These are phyloP conservation scores for Alsophila aescularia DNA, from an alignment of 2,888 invertebrate genomes.

Conservation along the genomic window DNA sequence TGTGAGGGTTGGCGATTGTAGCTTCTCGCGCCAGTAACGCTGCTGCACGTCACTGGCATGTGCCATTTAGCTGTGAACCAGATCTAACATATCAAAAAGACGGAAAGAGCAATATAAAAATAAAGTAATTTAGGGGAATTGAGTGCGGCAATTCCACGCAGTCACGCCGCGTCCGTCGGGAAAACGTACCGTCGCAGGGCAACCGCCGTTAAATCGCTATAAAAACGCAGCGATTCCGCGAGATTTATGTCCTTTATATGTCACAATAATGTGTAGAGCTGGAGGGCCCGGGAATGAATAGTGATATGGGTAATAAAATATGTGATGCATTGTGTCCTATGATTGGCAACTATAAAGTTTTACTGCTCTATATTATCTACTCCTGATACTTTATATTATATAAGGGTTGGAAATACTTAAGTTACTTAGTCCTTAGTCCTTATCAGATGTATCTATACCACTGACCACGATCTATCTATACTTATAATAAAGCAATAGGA, in stretches of 20 bases:
- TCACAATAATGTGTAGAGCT: constrained; percentile 26
- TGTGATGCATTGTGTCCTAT: neutral
- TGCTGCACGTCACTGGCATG: no score
- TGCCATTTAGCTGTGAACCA: no score
- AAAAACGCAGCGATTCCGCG: constrained; percentile 23
- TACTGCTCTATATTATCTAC: neutral
- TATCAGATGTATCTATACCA: no score
- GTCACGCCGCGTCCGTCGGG: neutral
- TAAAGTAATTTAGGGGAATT: no score
- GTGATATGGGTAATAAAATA: constrained; percentile 18
- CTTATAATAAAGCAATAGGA: no score
- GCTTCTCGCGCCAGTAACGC: no score
- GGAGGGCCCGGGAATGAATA: constrained; percentile 20
- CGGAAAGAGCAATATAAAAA: no score
- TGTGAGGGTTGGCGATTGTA: no score
- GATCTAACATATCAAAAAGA: no score
- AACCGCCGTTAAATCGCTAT: constrained; percentile 15
- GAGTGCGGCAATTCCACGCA: neutral
- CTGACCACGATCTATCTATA: no score
- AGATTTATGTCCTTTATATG: constrained; percentile 33
- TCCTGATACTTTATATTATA: neutral
- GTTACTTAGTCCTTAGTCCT: no score
- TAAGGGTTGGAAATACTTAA: no score
- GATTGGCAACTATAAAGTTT: neutral
- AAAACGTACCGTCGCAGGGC: constrained; percentile 11